Percentiles rank a stretch among this genome's conserved stretches.
phyloP scores from a whole-genome alignment of 2,888 invertebrate genomes.

The Pollenia angustigena region DNA sequence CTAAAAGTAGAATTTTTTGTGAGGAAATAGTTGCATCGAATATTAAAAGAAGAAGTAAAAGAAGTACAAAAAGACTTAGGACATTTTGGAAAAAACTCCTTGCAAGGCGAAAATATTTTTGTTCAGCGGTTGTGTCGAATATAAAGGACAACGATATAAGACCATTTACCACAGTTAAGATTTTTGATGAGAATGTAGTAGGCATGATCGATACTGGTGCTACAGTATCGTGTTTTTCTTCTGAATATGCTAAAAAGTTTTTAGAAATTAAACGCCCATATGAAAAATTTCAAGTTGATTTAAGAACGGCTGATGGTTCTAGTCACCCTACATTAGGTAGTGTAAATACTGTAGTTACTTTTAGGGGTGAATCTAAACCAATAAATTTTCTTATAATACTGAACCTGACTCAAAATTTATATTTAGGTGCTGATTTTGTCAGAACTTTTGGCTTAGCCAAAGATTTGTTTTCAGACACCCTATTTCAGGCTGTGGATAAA shows the following conservation, averaged over 20 bases:
- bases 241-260: not conserved
- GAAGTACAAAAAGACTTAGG: not conserved
- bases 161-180: not conserved
- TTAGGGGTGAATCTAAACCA: too few species aligned
- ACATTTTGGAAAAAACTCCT: not conserved
- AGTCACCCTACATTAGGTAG: too few species aligned
- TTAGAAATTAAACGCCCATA: too few species aligned
- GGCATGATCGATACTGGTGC: slow-evolving; percentile 17
- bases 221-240: slow-evolving; percentile 8
- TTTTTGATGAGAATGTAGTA: not conserved
- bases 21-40: not conserved
- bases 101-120: not conserved
- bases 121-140: not conserved
- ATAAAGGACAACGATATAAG: not conserved
- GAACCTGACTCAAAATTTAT: too few species aligned
- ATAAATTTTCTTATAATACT: too few species aligned
- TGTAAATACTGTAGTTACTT: too few species aligned
- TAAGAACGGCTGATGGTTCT: too few species aligned
- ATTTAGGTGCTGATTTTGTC: too few species aligned
- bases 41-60: not conserved
- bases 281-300: too few species aligned
- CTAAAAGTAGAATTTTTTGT: slow-evolving; percentile 12
- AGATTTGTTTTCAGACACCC: too few species aligned
- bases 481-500: too few species aligned
- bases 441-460: too few species aligned